Percentiles rank a stretch among this genome's conserved stretches.
phyloP scores from a whole-genome alignment of 2,797 vertebrate species.

The Oophaga sylvatica region DNA sequence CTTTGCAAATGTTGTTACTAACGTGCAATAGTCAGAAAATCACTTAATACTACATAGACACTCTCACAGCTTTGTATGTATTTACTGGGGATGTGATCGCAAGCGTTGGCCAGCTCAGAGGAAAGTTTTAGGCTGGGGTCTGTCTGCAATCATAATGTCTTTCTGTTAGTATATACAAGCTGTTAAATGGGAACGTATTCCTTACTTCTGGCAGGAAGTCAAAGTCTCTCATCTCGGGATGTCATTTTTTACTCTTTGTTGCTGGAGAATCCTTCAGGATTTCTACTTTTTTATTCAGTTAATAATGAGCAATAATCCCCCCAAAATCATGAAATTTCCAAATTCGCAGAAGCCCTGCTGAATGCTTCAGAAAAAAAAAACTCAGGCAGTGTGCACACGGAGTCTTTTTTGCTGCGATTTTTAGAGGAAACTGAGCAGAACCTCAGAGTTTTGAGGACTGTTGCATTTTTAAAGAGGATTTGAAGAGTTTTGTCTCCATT shows the following conservation, averaged over 20 bases:
- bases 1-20: constrained; percentile 29
- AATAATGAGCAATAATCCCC: neutral
- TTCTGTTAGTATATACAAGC: constrained; percentile 61
- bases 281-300: neutral
- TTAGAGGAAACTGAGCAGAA: too few species aligned
- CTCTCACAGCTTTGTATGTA: constrained; percentile 22
- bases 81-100: constrained; percentile 11
- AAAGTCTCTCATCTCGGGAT: constrained; percentile 21
- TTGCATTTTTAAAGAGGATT: too few species aligned
- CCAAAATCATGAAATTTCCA: neutral
- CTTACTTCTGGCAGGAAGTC: constrained; percentile 1
- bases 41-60: constrained; percentile 42
- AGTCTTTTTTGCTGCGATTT: too few species aligned
- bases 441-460: too few species aligned
- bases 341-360: neutral
- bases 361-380: too few species aligned
- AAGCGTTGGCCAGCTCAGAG: constrained; percentile 53
- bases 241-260: constrained; percentile 23
- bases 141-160: constrained; percentile 72
- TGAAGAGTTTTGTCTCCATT: too few species aligned
- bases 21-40: constrained; percentile 10
- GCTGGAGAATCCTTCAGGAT: neutral
- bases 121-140: constrained; percentile 66
- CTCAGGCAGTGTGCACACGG: too few species aligned
- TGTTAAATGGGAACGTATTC: constrained; percentile 33